Conservation (phyloP, 2,888 invertebrate genomes). For the Tetranychus truncatus region DNA sequence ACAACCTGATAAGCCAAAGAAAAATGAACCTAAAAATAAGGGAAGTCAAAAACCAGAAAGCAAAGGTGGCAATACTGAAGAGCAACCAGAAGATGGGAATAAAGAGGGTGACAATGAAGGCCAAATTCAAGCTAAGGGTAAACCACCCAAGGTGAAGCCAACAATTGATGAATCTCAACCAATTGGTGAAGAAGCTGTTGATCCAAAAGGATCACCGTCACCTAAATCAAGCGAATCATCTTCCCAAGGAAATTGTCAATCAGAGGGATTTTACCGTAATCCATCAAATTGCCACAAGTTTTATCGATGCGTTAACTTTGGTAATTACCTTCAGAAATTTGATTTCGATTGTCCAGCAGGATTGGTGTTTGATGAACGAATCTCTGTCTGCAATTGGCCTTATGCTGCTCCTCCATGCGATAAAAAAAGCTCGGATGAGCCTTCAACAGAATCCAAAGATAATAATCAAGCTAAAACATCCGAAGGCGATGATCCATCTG, state of each 20-base stretch:
- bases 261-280: conserved; percentile 27
- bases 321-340: conserved; percentile 22
- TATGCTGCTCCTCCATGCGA: conserved; percentile 25
- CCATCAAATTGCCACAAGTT: conserved; percentile 38
- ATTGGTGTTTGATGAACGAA: conserved; percentile 26
- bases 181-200: neutral
- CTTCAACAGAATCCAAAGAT: neutral
- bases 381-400: conserved; percentile 27
- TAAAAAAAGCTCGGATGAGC: neutral
- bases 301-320: conserved; percentile 48
- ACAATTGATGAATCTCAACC: neutral
- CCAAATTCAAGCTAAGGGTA: neutral
- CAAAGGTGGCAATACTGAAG: neutral
- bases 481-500: neutral
- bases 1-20: neutral
- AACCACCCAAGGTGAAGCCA: neutral
- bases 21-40: neutral
- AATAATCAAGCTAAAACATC: neutral
- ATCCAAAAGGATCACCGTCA: neutral
- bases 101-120: neutral
- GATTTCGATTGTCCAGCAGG: conserved; percentile 26
- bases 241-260: conserved; percentile 16
- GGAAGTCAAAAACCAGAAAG: neutral
- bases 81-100: neutral
- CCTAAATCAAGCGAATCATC: neutral